Percentiles rank a stretch among this genome's conserved stretches.
phyloP scores from a whole-genome alignment of 53 echinoderm and acorn worm genomes.

The Luidia sarsii region DNA sequence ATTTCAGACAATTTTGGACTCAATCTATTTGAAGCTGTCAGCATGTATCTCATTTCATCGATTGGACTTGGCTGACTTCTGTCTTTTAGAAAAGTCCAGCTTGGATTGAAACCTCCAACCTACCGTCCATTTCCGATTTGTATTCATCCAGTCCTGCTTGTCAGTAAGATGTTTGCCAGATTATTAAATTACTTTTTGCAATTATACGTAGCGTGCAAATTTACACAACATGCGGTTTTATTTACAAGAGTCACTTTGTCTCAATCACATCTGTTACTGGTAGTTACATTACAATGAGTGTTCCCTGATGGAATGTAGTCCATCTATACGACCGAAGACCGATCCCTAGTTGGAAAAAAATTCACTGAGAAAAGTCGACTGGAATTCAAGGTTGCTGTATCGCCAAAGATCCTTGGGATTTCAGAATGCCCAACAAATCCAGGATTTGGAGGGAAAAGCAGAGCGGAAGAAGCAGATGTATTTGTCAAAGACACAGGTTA shows the following conservation, averaged over 20 bases:
- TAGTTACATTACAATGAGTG: too few relatives aligned
- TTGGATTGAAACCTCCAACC: not conserved
- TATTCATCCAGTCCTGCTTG: not conserved
- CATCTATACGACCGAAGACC: too few relatives aligned
- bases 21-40: not conserved
- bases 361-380: too few relatives aligned
- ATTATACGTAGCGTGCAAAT: constrained; percentile 26
- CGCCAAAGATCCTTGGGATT: too few relatives aligned
- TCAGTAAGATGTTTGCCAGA: not conserved
- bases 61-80: not conserved
- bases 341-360: too few relatives aligned
- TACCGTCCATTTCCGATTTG: not conserved
- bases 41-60: not conserved
- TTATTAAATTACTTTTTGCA: not conserved
- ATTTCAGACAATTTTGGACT: too few relatives aligned
- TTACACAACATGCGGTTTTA: not conserved
- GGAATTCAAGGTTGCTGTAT: too few relatives aligned
- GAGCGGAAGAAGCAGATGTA: too few relatives aligned
- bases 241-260: not conserved
- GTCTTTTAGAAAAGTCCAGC: not conserved
- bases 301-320: too few relatives aligned
- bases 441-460: too few relatives aligned
- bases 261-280: not conserved
- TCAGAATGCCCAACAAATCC: too few relatives aligned
- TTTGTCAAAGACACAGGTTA: too few relatives aligned